Percentiles rank a stretch among this genome's conserved stretches.
phyloP scores from a whole-genome alignment of 2,113 vertebrate species.

The Xerus inauris region DNA sequence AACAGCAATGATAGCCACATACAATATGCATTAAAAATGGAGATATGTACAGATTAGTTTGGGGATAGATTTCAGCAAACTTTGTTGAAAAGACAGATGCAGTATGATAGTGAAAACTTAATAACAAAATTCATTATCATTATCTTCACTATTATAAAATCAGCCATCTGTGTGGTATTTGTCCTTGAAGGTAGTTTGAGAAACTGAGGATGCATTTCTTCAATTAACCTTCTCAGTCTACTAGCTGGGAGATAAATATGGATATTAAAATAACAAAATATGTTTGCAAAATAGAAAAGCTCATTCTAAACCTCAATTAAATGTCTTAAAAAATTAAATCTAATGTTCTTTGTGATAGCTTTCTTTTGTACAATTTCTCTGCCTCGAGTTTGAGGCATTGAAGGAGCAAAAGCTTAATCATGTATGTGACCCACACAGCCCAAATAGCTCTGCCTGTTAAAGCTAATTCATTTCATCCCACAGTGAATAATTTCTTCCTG shows the following conservation, averaged over 20 bases:
- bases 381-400: neutral
- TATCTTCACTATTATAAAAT: constrained; percentile 24
- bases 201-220: constrained; percentile 50
- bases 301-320: constrained; percentile 47
- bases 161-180: constrained; percentile 30
- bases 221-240: constrained; percentile 23
- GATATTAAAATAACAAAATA: constrained; percentile 37
- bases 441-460: neutral
- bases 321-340: constrained; percentile 21
- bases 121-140: constrained; percentile 37
- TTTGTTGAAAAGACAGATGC: constrained; percentile 15
- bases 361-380: neutral
- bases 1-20: neutral
- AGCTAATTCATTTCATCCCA: neutral
- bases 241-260: neutral
- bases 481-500: constrained; percentile 28
- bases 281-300: neutral
- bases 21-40: neutral
- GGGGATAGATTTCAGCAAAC: neutral
- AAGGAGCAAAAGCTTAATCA: neutral
- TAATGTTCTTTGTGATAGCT: neutral
- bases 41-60: neutral
- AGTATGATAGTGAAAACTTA: neutral
- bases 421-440: neutral
- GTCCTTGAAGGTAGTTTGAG: constrained; percentile 24